Base-by-base conservation (phyloP, 2,797 vertebrate species). In the Enteromius unitaeniatus region DNA sequence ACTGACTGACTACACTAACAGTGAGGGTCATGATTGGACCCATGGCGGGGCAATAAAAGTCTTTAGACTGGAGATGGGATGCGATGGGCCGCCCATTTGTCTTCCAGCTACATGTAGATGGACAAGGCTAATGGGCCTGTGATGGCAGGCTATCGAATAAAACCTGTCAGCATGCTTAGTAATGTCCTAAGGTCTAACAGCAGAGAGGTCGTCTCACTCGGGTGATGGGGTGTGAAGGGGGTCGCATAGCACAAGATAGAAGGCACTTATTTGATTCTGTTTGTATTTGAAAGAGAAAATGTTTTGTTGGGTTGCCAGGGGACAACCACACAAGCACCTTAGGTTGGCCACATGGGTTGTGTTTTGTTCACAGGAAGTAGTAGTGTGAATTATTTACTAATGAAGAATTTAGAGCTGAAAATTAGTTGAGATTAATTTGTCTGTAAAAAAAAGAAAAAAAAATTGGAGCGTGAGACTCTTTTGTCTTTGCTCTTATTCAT, bases 1-100 rank as follows among this genome's bases (percentile, higher is more conserved):
- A 23, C 73, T 83, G 64, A 78, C 74, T 82, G 70, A 51, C 72
- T 72, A 82, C 23, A 49, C 60, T 82, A 82, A 76, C 72, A 42
- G 21, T 82, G 47, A 53, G 47, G 81, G 72, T 82, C 60, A 82
- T 64, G 60, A 76, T 26, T 55, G 47, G 70, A 53, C 60, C 45
- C 40, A 62, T 75, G 40, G 81, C 17, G 0, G 72, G 11, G 72
- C 72, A 75, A 82, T 82, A 82, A 76, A 76, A 82, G 60, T 47
- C 47, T 82, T 75, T 65, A 82, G 60, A 53, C 34, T 67, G 60
- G 23, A 67, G 31, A 68, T 42, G 72, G 45, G 72, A 82, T 15
- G 72, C 60, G 53, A 55, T 42, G 60, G 49, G 72, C 31, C 0
- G 1, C 23, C 31, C 60, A 67, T 82, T 82, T 75, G 60, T 82